Percentiles rank a stretch among this genome's conserved stretches.
Conservation (phyloP, 1,140 invertebrate species). For the Hydropsyche tenuis region DNA sequence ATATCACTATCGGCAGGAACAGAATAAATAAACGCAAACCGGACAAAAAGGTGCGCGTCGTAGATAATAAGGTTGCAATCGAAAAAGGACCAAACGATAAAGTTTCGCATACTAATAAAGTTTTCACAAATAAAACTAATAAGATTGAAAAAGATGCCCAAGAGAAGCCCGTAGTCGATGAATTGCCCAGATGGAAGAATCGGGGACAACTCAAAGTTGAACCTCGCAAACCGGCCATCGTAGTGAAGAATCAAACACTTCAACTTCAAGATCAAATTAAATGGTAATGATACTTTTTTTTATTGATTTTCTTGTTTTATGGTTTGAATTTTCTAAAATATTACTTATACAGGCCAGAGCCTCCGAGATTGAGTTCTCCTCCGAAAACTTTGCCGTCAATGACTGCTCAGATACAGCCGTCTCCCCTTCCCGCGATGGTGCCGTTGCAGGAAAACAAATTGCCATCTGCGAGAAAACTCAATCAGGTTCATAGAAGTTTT, state of each 20-base stretch:
- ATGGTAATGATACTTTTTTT: constrained; percentile 32
- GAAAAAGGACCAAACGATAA: constrained; percentile 9
- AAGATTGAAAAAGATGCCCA: constrained; percentile 22
- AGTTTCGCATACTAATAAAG: constrained; percentile 22
- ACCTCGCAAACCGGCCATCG: constrained; percentile 21
- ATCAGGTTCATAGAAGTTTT: constrained; percentile 16
- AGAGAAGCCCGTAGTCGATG: constrained; percentile 8
- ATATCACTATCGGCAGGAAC: too few relatives aligned
- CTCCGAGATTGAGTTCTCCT: constrained; percentile 13
- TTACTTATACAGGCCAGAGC: constrained; percentile 17
- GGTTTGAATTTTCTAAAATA: background rate
- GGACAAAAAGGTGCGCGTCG: constrained; percentile 2
- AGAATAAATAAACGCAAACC: constrained; percentile 28
- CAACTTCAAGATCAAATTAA: constrained; percentile 26
- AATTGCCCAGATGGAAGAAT: constrained; percentile 30
- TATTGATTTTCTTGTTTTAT: background rate
- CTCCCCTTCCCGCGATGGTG: background rate
- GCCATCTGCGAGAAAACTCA: constrained; percentile 31
- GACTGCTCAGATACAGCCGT: constrained; percentile 1
- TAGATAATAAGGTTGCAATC: constrained; percentile 18
- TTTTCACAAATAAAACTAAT: constrained; percentile 35
- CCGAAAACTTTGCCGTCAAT: constrained; percentile 17
- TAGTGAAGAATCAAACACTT: constrained; percentile 23
- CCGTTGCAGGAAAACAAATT: constrained; percentile 39
- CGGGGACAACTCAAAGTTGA: constrained; percentile 8